Conservation (phyloP, 1,140 invertebrate species). For the Sitophilus oryzae region DNA sequence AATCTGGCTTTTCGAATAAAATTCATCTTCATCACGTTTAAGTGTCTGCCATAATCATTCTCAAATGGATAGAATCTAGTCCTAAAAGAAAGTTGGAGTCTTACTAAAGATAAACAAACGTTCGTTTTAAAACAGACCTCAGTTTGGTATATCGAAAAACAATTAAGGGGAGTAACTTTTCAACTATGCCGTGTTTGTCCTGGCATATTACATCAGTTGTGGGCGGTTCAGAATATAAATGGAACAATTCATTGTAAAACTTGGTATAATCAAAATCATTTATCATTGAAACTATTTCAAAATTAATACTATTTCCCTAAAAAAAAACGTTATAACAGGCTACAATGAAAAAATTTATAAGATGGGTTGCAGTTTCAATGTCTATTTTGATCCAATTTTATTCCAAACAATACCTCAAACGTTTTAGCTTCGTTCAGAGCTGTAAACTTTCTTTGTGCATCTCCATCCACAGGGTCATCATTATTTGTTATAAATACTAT, state of each 20-base stretch:
- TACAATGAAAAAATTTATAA: neutral
- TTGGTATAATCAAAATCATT: constrained; percentile 26
- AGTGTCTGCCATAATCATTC: constrained; percentile 22
- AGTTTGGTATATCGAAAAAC: constrained; percentile 15
- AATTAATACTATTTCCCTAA: constrained; percentile 24
- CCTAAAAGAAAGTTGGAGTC: neutral
- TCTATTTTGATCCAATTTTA: too few species aligned
- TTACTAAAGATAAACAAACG: too few species aligned
- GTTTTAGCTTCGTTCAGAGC: constrained; percentile 33
- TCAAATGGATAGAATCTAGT: constrained; percentile 31
- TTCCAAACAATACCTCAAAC: constrained; percentile 26
- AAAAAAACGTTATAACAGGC: neutral
- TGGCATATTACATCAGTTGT: constrained; percentile 25
- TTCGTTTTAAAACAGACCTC: too few species aligned
- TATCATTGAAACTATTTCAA: constrained; percentile 29
- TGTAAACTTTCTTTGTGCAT: constrained; percentile 27
- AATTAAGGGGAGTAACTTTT: constrained; percentile 25
- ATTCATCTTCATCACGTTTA: constrained; percentile 26
- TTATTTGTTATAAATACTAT: constrained; percentile 33
- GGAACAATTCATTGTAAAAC: constrained; percentile 34
- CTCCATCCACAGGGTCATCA: constrained; percentile 28
- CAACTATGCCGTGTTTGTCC: constrained; percentile 26
- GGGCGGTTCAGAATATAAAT: constrained; percentile 12
- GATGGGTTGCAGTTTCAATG: too few species aligned
- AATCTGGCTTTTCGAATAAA: constrained; percentile 19